Percentiles rank a stretch among this genome's conserved stretches.
phyloP scores from a whole-genome alignment of 2,888 invertebrate genomes.

The Zelleria hepariella region DNA sequence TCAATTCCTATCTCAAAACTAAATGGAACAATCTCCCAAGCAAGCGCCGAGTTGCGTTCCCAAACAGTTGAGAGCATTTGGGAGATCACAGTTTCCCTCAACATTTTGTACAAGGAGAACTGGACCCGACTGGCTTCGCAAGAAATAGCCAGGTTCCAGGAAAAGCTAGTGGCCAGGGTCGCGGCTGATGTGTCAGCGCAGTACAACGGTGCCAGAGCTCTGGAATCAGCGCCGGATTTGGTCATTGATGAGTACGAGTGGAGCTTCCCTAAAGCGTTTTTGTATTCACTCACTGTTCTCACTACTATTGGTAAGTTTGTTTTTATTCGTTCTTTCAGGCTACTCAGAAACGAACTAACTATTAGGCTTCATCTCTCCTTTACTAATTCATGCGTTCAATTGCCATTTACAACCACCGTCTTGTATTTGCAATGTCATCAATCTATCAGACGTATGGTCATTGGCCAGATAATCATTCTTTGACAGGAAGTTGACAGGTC shows the following conservation, averaged over 20 bases:
- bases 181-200: constrained; percentile 80
- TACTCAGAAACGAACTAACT: too few relatives aligned
- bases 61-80: constrained; percentile 91
- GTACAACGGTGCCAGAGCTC: constrained; percentile 53
- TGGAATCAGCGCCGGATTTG: constrained; percentile 56
- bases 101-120: constrained; percentile 90
- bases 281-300: constrained; percentile 94
- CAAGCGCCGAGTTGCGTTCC: constrained; percentile 56
- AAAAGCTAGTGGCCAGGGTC: constrained; percentile 82
- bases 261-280: constrained; percentile 92
- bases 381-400: too few relatives aligned
- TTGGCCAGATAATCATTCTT: too few relatives aligned
- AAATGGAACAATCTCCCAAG: constrained; percentile 52
- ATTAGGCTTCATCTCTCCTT: too few relatives aligned
- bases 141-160: constrained; percentile 81
- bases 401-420: too few relatives aligned
- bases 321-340: background rate
- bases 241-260: constrained; percentile 79
- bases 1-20: constrained; percentile 40
- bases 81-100: constrained; percentile 89
- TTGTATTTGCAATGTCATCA: too few relatives aligned
- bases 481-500: too few relatives aligned
- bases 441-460: too few relatives aligned
- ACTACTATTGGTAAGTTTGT: constrained; percentile 87
- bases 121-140: constrained; percentile 88